phyloP scores from a whole-genome alignment of 2,797 vertebrate genomes.

The Myotis planiceps region DNA sequence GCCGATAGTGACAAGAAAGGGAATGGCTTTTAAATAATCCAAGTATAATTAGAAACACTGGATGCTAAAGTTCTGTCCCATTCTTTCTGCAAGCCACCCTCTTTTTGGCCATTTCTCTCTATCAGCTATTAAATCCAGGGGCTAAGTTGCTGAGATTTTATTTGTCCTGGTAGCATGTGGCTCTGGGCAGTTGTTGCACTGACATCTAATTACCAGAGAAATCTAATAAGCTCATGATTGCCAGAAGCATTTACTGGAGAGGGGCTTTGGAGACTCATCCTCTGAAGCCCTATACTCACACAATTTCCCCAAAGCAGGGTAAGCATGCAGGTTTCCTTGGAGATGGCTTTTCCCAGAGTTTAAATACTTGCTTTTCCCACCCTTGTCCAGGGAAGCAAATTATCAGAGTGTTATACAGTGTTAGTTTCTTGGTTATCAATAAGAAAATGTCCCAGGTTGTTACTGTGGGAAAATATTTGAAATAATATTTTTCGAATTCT shows the following conservation, averaged over 20 bases:
- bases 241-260: slow-evolving; percentile 1
- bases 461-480: slow-evolving; percentile 61
- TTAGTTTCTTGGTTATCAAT: slow-evolving; percentile 55
- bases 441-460: not conserved
- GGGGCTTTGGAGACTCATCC: not conserved
- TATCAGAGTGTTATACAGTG: slow-evolving; percentile 58
- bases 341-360: slow-evolving; percentile 61
- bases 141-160: slow-evolving; percentile 59
- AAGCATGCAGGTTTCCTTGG: slow-evolving; percentile 72
- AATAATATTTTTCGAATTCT: slow-evolving; percentile 46
- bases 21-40: slow-evolving; percentile 67
- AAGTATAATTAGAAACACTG: slow-evolving; percentile 70
- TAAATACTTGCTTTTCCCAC: slow-evolving; percentile 66
- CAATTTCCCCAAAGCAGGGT: slow-evolving; percentile 26
- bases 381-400: slow-evolving; percentile 33
- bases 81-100: not conserved
- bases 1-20: slow-evolving; percentile 29
- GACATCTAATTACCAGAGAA: slow-evolving; percentile 67
- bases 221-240: slow-evolving; percentile 63
- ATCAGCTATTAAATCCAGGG: slow-evolving; percentile 23
- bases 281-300: slow-evolving; percentile 11
- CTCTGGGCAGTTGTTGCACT: slow-evolving; percentile 44
- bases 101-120: slow-evolving; percentile 36
- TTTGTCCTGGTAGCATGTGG: slow-evolving; percentile 68
- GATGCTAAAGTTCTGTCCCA: not conserved